Evolutionary conservation across 2,113 vertebrate genomes (phyloP), one percentile per base, ranked within the genome.

Genomic region (Ovis aries): DNA sequence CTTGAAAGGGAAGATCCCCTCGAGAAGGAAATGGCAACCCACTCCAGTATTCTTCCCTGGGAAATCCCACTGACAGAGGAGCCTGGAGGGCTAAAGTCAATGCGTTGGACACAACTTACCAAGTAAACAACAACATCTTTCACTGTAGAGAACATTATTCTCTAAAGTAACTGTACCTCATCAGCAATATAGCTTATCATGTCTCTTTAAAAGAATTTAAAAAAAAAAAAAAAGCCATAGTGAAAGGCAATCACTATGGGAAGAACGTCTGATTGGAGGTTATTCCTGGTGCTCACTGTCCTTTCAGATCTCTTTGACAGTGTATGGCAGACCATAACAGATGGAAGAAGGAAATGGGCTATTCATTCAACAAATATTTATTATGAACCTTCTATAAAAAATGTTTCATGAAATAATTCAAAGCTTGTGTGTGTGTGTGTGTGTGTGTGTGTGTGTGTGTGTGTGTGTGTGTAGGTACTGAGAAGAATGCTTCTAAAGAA

Each of bases 291-390:
- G 60, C 31, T n/a, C 64, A 82, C 5, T 4, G 16, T 88, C 40
- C 83, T 86, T 93, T 94, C 78, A 88, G 88, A 80, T 78, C 23
- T 91, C 57, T 88, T 82, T 82, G 53, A 74, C 19, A 90, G 60
- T 55, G 60, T 87, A 77, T 48, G 87, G 31, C 71, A 93, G 74
- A 60, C 12, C 62, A 83, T 78, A 62, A 93, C 40, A 91, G 43
- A 95, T 12, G 25, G 13, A 92, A 90, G 78, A 94, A 92, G 81
- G 52, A 85, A 96, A 97, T 25, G 17, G 16, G 13, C 36, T 13
- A 36, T 36, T 86, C 53, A 50, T 64, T 94, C n/a, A 82, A 71
- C 27, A 94, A 95, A 94, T 71, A 97, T 40, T 94, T 96, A 96
- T 45, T 94, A 92, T 52, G 16, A 6, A 71, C 25, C 12, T 53